Evolutionary conservation across 2,113 vertebrate species (phyloP).

Genomic region (Desmodus rotundus): DNA sequence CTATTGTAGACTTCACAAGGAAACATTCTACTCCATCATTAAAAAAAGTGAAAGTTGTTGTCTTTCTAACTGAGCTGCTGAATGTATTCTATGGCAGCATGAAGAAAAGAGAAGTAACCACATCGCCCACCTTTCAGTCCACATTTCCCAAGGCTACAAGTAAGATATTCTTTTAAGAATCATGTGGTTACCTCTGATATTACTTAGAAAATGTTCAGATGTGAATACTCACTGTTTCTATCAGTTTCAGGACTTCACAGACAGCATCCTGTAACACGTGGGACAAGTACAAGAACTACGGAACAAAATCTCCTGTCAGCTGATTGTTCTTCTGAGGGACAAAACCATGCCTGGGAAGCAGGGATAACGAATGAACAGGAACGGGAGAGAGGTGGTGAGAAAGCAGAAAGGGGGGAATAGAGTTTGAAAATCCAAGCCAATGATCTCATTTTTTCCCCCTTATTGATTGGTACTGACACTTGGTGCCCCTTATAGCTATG

Average conservation of each 20-base stretch:
- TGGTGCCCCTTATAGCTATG: not conserved
- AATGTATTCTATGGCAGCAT: slow-evolving; percentile 81
- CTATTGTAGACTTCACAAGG: slow-evolving; percentile 79
- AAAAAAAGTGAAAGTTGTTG: slow-evolving; percentile 81
- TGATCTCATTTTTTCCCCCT: not conserved
- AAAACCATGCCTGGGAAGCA: not conserved
- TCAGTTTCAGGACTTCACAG: not conserved
- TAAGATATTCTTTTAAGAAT: slow-evolving; percentile 6
- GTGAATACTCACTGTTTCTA: not conserved
- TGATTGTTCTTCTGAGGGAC: not conserved
- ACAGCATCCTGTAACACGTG: not conserved
- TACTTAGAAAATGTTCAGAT: not conserved
- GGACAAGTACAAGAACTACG: not conserved
- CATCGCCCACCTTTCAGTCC: not conserved
- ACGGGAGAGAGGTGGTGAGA: not conserved
- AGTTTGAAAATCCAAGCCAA: not conserved
- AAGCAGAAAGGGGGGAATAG: not conserved
- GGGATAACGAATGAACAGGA: not conserved
- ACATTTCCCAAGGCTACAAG: not conserved
- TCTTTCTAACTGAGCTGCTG: slow-evolving; percentile 85
- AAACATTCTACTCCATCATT: slow-evolving; percentile 61
- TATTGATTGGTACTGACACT: not conserved
- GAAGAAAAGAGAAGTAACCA: slow-evolving; percentile 73
- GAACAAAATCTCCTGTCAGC: not conserved
- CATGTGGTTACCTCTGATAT: not conserved